Base-by-base conservation (phyloP, 2,113 vertebrate species). In the Podocnemis expansa region DNA sequence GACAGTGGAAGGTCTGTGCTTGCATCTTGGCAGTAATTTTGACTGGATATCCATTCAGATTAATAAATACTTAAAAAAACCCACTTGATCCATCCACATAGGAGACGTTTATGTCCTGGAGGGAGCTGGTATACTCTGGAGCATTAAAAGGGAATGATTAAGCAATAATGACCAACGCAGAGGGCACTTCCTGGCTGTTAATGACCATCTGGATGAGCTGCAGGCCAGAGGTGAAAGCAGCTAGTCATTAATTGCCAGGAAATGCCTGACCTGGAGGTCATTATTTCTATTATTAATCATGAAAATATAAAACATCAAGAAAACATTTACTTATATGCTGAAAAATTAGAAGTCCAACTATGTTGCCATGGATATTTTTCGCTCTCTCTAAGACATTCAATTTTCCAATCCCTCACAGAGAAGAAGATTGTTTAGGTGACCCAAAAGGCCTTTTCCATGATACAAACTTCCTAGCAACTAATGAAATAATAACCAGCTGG, bases 361-460 rank as follows among this genome's bases (percentile, higher is more conserved):
- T 45, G 96, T 98, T 98, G 95, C 98, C 97, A 95, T 97, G 96
- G 97, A 95, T 95, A 97, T 95, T 94, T 84, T 79, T 96, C 93
- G n/a, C n/a, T 93, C 93, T 97, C 93, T 96, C 94, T 93, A 96
- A 91, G 85, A 91, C 91, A 91, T 82, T 95, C 93, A 81, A 84
- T 73, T 58, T 90, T 84, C 82, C 89, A 75, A 73, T 89, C 63
- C n/a, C 89, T 43, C 73, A 75, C 41, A 76, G 41, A 76, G 11
- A 4, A 45, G 41, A 41, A 76, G 41, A 12, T 76, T 24, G 25
- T 76, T 11, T 43, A 45, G 41, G 41, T 76, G 73, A 76, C 41
- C 73, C 13, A 22, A 41, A 25, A 27, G 73, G 38, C 21, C 27
- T 24, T 95, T 95, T 85, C 91, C 52, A 22, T 45, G 31, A 54